A percentile compares a stretch with the other conserved stretches of the same genome.
Conservation (phyloP, 2,797 vertebrate genomes). For the Pipistrellus kuhlii region DNA sequence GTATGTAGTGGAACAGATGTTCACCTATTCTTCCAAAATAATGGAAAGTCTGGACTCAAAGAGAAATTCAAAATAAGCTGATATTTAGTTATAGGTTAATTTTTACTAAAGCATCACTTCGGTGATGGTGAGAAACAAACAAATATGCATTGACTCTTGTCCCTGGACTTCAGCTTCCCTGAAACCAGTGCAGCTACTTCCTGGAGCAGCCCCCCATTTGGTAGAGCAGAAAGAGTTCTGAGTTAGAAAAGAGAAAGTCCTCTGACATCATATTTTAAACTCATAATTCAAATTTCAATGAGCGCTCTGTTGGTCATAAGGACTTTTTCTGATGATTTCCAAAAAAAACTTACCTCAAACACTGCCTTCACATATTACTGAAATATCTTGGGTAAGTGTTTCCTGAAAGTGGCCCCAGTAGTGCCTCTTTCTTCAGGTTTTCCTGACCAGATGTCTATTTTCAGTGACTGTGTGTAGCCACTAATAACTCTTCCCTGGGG, state of each 20-base stretch:
- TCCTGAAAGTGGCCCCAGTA: constrained; percentile 20
- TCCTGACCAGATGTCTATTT: constrained; percentile 67
- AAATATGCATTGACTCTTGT: not conserved
- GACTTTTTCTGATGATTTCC: constrained; percentile 56
- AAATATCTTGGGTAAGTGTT: constrained; percentile 52
- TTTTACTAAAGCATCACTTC: not conserved
- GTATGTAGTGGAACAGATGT: not conserved
- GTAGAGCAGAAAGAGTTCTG: not conserved
- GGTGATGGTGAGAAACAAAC: not conserved
- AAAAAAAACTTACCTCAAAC: constrained; percentile 25
- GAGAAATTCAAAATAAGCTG: constrained; percentile 16
- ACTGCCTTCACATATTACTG: constrained; percentile 36
- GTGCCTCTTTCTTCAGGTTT: constrained; percentile 47
- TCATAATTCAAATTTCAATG: constrained; percentile 49
- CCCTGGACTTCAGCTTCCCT: not conserved
- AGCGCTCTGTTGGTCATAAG: constrained; percentile 8
- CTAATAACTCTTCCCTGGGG: constrained; percentile 55
- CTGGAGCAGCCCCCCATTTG: not conserved
- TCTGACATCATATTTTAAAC: constrained; percentile 58
- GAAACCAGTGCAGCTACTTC: not conserved
- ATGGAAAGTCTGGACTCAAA: not conserved
- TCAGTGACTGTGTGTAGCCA: constrained; percentile 59
- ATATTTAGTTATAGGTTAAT: not conserved
- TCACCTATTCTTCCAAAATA: constrained; percentile 47
- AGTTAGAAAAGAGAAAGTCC: constrained; percentile 11